A percentile compares a stretch with the other conserved stretches of the same genome.
Conservation (phyloP, 1,140 invertebrate genomes). For the Theocolax elegans region DNA sequence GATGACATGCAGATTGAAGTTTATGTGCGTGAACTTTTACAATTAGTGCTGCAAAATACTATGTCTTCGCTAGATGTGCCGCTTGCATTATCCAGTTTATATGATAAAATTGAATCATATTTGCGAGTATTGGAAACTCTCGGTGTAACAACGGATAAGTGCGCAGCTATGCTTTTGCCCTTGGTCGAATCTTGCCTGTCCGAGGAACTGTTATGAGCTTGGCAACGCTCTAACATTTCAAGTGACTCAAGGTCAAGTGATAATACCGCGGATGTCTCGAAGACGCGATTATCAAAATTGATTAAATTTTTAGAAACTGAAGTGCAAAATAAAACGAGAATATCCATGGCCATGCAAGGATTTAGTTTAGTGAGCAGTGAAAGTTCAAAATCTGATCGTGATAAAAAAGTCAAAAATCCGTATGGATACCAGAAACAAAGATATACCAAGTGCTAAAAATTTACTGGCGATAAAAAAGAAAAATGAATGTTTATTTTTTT, state of each 20-base stretch:
- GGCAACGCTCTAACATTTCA: not conserved
- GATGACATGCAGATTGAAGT: too few species aligned
- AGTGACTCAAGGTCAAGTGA: not conserved
- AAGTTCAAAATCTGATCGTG: not conserved
- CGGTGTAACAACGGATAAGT: too few species aligned
- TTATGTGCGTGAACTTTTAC: too few species aligned
- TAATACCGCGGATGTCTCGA: not conserved
- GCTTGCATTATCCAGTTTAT: not conserved
- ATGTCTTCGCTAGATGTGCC: too few species aligned
- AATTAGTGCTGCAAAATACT: slow-evolving; percentile 26
- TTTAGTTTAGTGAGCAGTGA: not conserved
- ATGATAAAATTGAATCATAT: not conserved
- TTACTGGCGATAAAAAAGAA: not conserved
- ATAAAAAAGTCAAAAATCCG: not conserved
- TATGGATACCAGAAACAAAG: too few species aligned
- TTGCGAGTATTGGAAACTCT: not conserved
- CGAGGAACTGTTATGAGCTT: slow-evolving; percentile 12
- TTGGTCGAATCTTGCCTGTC: slow-evolving; percentile 1
- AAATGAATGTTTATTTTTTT: not conserved
- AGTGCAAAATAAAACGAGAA: not conserved
- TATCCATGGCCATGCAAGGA: not conserved
- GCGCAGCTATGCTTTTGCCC: too few species aligned
- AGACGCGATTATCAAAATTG: not conserved
- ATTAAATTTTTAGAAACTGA: not conserved
- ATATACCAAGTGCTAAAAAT: not conserved